phyloP scores from a whole-genome alignment of 2,888 invertebrate species.

The Drosophila kambysellisi region DNA sequence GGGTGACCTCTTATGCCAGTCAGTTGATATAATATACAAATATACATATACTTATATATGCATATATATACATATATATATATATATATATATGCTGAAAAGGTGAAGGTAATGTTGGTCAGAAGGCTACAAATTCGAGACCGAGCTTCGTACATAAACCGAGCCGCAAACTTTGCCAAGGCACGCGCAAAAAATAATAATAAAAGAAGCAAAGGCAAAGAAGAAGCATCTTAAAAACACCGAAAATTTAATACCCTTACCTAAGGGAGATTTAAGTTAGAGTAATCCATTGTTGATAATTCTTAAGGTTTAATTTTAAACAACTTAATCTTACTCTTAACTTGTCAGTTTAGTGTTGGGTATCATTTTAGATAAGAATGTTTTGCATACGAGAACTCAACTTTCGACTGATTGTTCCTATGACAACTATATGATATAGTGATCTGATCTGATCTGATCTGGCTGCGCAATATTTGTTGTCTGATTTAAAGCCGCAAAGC shows the following conservation, averaged over 20 bases:
- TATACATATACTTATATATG: constrained; percentile 15
- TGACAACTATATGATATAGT: background rate
- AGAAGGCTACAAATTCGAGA: constrained; percentile 64
- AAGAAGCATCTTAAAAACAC: constrained; percentile 30
- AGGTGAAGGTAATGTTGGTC: constrained; percentile 76
- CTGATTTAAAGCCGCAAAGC: background rate
- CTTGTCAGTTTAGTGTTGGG: background rate
- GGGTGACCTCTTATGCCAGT: constrained; percentile 70
- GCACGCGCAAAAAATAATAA: constrained; percentile 55
- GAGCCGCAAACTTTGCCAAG: constrained; percentile 69
- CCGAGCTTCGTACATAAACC: constrained; percentile 64
- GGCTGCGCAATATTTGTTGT: background rate
- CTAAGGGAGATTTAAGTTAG: background rate
- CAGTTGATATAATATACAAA: constrained; percentile 30
- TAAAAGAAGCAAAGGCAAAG: constrained; percentile 14
- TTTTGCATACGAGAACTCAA: background rate
- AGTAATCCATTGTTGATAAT: background rate
- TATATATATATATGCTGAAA: constrained; percentile 50
- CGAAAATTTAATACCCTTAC: background rate
- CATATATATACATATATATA: constrained; percentile 16
- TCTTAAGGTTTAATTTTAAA: background rate
- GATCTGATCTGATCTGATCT: background rate
- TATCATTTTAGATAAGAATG: background rate
- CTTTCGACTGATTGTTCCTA: background rate
- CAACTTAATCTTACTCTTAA: background rate